Conservation (phyloP, 2,113 vertebrate genomes). For the Martes martes region DNA sequence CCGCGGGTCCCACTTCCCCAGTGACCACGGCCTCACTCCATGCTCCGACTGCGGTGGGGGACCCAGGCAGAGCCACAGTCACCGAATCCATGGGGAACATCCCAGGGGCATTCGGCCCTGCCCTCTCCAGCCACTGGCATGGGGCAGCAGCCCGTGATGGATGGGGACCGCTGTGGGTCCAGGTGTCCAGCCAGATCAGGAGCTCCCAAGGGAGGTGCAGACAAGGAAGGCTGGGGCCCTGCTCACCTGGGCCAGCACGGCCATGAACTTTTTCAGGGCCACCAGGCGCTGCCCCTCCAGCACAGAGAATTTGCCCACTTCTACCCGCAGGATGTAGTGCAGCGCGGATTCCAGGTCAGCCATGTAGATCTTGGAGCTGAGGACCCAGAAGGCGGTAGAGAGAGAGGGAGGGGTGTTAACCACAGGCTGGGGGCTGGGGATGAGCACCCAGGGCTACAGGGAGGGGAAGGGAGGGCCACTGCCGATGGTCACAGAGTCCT, state of each 20-base stretch:
- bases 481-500: background rate
- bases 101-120: background rate
- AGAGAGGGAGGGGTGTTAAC: background rate
- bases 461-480: background rate
- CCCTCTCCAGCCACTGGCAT: background rate
- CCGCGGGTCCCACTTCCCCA: background rate
- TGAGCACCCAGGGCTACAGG: background rate
- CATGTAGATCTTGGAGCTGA: constrained; percentile 92
- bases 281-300: constrained; percentile 84
- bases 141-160: rapidly evolving
- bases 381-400: background rate
- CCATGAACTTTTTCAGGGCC: constrained; percentile 86
- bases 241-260: constrained; percentile 89
- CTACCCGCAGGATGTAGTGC: constrained; percentile 91
- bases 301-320: constrained; percentile 80
- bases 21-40: background rate
- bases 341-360: constrained; percentile 92
- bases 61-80: background rate
- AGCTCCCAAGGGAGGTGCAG: background rate
- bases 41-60: no score
- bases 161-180: background rate
- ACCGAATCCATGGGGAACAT: background rate
- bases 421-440: rapidly evolving
- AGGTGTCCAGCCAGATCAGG: background rate
- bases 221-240: background rate